Evolutionary conservation across 2,113 vertebrate species (phyloP), one percentile per base, ranked within the genome.

Genomic region (Brachyhypopomus gauderio): DNA sequence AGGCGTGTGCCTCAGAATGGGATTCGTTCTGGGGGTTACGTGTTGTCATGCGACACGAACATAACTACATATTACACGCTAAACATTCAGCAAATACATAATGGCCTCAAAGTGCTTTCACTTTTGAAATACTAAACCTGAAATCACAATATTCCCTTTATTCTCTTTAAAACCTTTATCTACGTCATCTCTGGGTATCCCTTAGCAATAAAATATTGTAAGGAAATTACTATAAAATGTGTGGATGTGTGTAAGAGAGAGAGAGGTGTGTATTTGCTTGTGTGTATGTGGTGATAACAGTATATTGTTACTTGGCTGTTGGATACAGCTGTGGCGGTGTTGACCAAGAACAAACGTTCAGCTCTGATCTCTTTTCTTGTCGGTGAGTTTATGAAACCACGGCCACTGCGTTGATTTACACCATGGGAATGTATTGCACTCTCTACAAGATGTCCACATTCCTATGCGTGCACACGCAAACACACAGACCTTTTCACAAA

Each of bases 141-240:
- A 41, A 22, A 22, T 22, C 60, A 62, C 5, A 62, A 62, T 48
- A 5, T 63, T 16, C 27, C 36, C 3, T 63, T 17, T 30, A 30
- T 30, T 30, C 30, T 17, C 25, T 70, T 58, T 70, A 25, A 27
- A 78, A 38, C 27, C 23, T 78, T 78, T 69, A 1, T 78, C 69
- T 69, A 8, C 9, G 41, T 58, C 48, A 38, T 41, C 41, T 41
- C 41, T 41, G 41, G 41, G 41, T 41, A 41, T 41, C 9, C 41
- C 41, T 8, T 41, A 41, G 9, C 41, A 41, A 41, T 41, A 9
- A 1, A 9, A 5, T 41, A 6, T 41, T 41, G 3, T 41, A 41
- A 6, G 41, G 3, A 41, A 41, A 41, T 41, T 41, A 41, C 41
- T 41, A 6, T 41, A 41, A 41, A 41, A 41, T 69, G 5, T 64